Conservation (phyloP, 2,888 invertebrate species). For the Amphiduros pacificus region DNA sequence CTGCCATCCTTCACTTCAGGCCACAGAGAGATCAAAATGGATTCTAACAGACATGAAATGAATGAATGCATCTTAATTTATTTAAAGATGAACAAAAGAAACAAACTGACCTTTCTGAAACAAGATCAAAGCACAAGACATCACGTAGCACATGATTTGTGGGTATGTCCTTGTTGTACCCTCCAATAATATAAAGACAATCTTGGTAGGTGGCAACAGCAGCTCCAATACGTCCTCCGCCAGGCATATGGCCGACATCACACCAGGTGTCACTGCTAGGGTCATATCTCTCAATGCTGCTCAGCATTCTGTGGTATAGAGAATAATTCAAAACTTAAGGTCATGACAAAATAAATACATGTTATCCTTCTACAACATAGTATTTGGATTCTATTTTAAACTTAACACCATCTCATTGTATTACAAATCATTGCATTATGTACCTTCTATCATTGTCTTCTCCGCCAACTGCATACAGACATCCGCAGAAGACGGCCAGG, state of each 20-base stretch:
- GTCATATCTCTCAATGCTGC: conserved; percentile 40
- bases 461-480: conserved; percentile 38
- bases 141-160: conserved; percentile 33
- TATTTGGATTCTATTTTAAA: too few relatives aligned
- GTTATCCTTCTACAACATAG: too few relatives aligned
- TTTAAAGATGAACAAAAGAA: too few relatives aligned
- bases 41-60: too few relatives aligned
- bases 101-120: conserved; percentile 34
- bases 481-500: conserved; percentile 31
- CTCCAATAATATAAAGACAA: conserved; percentile 39
- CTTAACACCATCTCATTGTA: too few relatives aligned
- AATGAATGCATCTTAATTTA: too few relatives aligned
- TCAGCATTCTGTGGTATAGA: conserved; percentile 25
- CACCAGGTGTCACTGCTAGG: conserved; percentile 35
- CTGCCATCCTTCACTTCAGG: too few relatives aligned
- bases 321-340: too few relatives aligned
- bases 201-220: conserved; percentile 35
- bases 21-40: too few relatives aligned
- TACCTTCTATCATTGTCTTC: conserved; percentile 35
- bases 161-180: conserved; percentile 33
- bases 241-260: conserved; percentile 31
- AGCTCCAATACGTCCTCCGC: conserved; percentile 36
- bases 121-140: conserved; percentile 43
- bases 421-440: too few relatives aligned
- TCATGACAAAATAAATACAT: too few relatives aligned